Base-by-base conservation (phyloP, 2,113 vertebrate genomes). In the Meriones unguiculatus region DNA sequence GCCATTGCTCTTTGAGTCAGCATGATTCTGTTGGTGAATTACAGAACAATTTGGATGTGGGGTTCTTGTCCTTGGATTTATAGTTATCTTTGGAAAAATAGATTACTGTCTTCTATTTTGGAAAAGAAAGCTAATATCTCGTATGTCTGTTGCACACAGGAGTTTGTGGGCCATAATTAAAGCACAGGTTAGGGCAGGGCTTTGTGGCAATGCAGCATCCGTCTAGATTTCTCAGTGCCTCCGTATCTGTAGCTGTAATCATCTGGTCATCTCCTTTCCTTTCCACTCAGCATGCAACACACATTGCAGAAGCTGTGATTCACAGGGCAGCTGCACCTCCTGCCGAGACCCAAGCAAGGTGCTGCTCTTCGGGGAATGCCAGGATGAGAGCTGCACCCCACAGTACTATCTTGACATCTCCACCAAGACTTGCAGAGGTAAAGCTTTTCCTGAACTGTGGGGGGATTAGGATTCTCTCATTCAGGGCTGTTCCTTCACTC, bases 341-440 rank as follows among this genome's bases (percentile, higher is more conserved):
- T 99, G 99, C 98, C 98, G 98, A 38, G 99, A 99, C 85, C 99
- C 99, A 1, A 93, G 97, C 54, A 99, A 99, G 95, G 99, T 99
- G 62, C 98, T 99, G 95, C 98, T 99, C 85, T 99, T 99, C 5
- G 99, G 99, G 11, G 99, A 99, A 30, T 99, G 99, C 95, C 99
- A 98, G 94, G 98, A 99, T 0, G 99, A 99, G 97, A 99, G 92
- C 98, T 99, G 99, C 22, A 98, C 99, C 64, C 99, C 99, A 18
- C 99, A 99, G 97, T 99, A 99, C 89, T 99, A 99, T 94, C 99
- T 99, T 22, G 99, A 99, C 95, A 93, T 99, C 76, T 98, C 98
- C 41, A 99, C 97, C 76, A 98, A 95, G 46, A 98, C 97, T 5
- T 99, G 99, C 98, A 99, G 97, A 99, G 99, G 99, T 99, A 97